Base-by-base conservation (phyloP, 2,888 invertebrate species). In the Scaptomyza flava region DNA sequence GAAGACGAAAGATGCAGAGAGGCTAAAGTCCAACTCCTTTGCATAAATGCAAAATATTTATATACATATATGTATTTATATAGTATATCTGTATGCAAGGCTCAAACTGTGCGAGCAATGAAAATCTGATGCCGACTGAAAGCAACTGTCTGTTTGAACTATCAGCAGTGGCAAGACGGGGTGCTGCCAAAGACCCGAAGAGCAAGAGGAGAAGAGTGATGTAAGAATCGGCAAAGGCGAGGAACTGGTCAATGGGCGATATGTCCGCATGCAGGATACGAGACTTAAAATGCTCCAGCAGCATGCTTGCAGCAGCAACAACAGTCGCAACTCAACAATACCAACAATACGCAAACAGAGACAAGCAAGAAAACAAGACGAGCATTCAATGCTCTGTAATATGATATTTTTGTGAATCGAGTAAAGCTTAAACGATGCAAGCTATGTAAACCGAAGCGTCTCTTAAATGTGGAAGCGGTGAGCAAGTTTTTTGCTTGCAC, bases 21-120 rank as follows among this genome's bases (percentile, higher is more conserved):
- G 23, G 36, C 36, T 34, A 20, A 34, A 11, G 42, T 11, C 41
- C 43, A 36, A 52, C 60, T 68, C 62, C 68, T 77, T 77, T 80
- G 86, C 77, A 82, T 81, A 81, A 86, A 81, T 81, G 83, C 71
- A 82, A 83, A 86, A 77, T 85, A 77, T 68, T 33, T 34, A 23
- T 50, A 38, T 48, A 11, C 23, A 3, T n/a, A 6, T 14, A 8
- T 9, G 6, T 12, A 14, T 1, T n/a, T 30, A 11, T 30, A 6
- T 30, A 30, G 30, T 14, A 11, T n/a, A 31, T 47, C 14, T 47
- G 38, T 31, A 79, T 73, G 73, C 68, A 71, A 66, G 71, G 79
- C 79, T 73, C 77, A 77, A 81, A 86, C 77, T 77, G 71, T 71
- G 82, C 63, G 45, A 64, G 67, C 56, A 42, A 73, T 59, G 65